A percentile compares a stretch with the other conserved stretches of the same genome.
phyloP scores from a whole-genome alignment of 2,113 vertebrate species.

The Microcebus jonahi region DNA sequence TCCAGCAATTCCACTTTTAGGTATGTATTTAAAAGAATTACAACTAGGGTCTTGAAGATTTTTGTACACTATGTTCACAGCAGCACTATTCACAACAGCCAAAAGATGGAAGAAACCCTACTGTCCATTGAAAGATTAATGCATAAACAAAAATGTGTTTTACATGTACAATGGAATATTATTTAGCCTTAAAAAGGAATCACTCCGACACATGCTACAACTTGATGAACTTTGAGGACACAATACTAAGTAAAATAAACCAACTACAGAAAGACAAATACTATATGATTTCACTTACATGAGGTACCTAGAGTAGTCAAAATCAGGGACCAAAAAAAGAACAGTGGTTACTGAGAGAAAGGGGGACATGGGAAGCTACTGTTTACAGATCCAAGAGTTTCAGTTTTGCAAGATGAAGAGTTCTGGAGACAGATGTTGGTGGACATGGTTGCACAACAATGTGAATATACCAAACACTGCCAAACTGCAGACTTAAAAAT shows the following conservation, averaged over 20 bases:
- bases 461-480: rapidly evolving
- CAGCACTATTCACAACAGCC: not conserved
- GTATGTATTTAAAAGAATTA: rapidly evolving
- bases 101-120: not conserved
- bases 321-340: not conserved
- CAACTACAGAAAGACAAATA: not conserved
- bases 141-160: rapidly evolving
- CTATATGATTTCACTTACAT: rapidly evolving
- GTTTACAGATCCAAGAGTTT: too few relatives aligned
- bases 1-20: not conserved
- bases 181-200: not conserved
- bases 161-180: rapidly evolving
- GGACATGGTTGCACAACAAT: too few relatives aligned
- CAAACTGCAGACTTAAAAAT: rapidly evolving
- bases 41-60: not conserved
- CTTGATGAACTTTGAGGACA: not conserved
- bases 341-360: rapidly evolving
- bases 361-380: rapidly evolving
- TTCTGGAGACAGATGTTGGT: not conserved
- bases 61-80: rapidly evolving
- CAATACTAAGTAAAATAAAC: not conserved
- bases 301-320: not conserved
- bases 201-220: not conserved
- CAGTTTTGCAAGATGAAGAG: not conserved
- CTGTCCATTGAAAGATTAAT: rapidly evolving